Evolutionary conservation across 2,113 vertebrate species (phyloP).

Genomic region (Ivindomyrus marchei): DNA sequence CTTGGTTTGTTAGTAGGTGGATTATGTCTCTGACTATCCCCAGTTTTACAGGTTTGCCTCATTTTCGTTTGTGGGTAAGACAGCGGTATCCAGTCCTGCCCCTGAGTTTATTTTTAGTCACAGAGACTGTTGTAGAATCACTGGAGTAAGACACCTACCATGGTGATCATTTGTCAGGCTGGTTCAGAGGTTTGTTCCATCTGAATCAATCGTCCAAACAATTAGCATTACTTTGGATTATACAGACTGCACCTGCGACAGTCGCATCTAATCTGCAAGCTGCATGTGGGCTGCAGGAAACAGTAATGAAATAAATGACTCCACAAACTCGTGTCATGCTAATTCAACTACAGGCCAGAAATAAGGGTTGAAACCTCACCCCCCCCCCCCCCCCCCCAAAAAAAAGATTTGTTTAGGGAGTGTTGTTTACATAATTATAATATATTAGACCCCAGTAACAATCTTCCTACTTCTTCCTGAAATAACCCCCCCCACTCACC

Average conservation of each 20-base stretch:
- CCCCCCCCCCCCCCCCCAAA: too few relatives aligned
- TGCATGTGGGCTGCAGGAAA: background rate
- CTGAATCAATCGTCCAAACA: background rate
- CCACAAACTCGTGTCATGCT: background rate
- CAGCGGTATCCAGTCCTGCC: background rate
- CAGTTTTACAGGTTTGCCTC: background rate
- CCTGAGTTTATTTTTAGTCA: background rate
- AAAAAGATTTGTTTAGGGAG: background rate
- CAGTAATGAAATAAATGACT: background rate
- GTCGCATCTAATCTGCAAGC: background rate
- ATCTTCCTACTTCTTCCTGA: background rate
- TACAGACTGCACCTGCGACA: background rate
- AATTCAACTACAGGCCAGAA: background rate
- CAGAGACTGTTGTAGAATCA: background rate
- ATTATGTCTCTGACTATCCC: background rate
- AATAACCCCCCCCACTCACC: background rate
- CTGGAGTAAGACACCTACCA: background rate
- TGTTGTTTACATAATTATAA: background rate
- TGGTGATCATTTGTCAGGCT: background rate
- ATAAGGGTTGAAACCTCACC: too few relatives aligned
- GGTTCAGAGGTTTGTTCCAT: background rate
- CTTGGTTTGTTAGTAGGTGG: background rate
- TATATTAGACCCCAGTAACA: background rate
- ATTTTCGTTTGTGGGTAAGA: background rate
- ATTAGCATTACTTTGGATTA: background rate